Evolutionary conservation across 2,888 invertebrate genomes (phyloP).

Genomic region (Stenodera caucasica): DNA sequence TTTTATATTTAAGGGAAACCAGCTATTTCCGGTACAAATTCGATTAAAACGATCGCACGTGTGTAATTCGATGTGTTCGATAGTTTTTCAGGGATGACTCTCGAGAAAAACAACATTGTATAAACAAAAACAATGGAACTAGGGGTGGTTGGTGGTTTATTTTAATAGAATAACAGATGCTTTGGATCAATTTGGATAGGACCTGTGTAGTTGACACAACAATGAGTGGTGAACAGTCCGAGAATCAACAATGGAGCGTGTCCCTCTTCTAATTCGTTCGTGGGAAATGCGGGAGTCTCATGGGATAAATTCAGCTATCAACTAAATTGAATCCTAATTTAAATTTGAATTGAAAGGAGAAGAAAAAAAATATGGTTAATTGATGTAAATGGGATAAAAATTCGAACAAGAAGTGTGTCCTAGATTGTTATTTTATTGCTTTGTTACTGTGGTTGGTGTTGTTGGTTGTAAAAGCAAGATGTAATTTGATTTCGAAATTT

Average conservation of each 20-base stretch:
- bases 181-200: background rate
- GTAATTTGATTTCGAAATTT: conserved; percentile 14
- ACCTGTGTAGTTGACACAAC: conserved; percentile 2
- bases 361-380: no score
- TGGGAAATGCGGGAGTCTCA: conserved; percentile 7
- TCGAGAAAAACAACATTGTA: background rate
- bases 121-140: background rate
- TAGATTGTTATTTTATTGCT: background rate
- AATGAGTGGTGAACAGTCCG: background rate
- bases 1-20: background rate
- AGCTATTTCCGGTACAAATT: conserved; percentile 24
- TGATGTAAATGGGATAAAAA: background rate
- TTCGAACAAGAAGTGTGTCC: background rate
- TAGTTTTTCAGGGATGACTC: background rate
- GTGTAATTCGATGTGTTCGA: background rate
- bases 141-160: background rate
- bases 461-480: conserved; percentile 5
- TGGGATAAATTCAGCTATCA: background rate
- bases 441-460: background rate
- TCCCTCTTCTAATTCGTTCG: background rate
- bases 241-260: conserved; percentile 5
- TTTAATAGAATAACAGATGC: conserved; percentile 8
- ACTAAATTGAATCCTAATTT: no score
- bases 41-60: conserved; percentile 26
- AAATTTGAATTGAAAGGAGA: no score